A percentile compares a stretch with the other conserved stretches of the same genome.
Conservation (phyloP, 2,113 vertebrate species). For the Rhinolophus ferrumequinum region DNA sequence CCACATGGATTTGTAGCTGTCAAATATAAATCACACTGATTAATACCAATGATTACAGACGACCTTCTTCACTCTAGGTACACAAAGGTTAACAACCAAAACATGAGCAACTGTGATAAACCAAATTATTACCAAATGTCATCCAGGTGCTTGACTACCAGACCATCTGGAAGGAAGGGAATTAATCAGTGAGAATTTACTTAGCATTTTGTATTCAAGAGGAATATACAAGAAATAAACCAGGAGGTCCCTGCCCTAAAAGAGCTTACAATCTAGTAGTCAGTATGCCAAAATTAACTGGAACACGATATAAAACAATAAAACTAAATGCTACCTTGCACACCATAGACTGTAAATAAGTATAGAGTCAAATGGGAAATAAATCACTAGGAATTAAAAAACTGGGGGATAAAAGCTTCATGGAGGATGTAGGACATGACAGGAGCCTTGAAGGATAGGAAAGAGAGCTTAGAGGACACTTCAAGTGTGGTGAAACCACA, state of each 20-base stretch:
- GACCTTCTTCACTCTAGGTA: conserved; percentile 54
- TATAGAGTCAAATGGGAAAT: neutral
- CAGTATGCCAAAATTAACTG: conserved; percentile 33
- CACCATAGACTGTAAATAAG: neutral
- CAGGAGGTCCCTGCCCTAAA: neutral
- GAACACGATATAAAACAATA: neutral
- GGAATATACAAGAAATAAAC: conserved; percentile 49
- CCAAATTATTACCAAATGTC: conserved; percentile 82
- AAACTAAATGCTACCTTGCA: conserved; percentile 1
- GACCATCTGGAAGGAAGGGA: conserved; percentile 64
- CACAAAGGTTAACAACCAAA: conserved; percentile 74
- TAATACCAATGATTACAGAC: conserved; percentile 81
- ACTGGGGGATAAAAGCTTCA: neutral
- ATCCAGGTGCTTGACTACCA: conserved; percentile 57
- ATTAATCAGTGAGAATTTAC: conserved; percentile 70
- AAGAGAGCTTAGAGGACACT: neutral
- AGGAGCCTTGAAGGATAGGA: neutral
- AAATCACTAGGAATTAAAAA: neutral
- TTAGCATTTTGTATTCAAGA: conserved; percentile 62
- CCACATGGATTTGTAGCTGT: conserved; percentile 91
- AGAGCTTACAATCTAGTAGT: conserved; percentile 36
- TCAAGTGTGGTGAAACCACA: neutral
- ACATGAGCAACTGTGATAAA: conserved; percentile 80
- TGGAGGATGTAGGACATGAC: neutral
- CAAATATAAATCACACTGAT: conserved; percentile 85